Evolutionary conservation across 2,797 vertebrate species (phyloP).

Genomic region (Danio kyathit): DNA sequence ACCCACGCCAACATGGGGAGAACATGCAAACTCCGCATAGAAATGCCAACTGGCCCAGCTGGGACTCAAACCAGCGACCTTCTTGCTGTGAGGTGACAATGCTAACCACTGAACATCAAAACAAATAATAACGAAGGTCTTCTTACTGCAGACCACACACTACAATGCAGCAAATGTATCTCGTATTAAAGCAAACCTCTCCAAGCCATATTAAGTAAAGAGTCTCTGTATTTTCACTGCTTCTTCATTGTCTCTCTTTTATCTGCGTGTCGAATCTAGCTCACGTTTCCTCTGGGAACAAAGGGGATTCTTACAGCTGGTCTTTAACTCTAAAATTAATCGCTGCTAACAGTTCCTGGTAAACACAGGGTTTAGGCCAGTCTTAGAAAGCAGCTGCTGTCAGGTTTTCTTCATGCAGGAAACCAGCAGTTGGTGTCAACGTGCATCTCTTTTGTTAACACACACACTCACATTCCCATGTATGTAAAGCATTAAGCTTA

Average conservation of each 20-base stretch:
- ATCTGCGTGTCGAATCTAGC: constrained; percentile 6
- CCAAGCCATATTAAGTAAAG: background rate
- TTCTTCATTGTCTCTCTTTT: background rate
- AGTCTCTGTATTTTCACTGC: background rate
- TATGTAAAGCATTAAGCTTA: background rate
- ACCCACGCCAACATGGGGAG: too few relatives aligned
- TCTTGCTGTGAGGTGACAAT: too few relatives aligned
- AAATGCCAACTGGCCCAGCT: too few relatives aligned
- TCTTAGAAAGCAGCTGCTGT: background rate
- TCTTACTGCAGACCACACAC: background rate
- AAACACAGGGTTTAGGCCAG: background rate
- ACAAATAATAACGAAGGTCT: background rate
- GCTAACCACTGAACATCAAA: too few relatives aligned
- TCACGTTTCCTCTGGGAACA: constrained; percentile 27
- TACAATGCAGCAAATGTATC: background rate
- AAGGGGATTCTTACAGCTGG: background rate
- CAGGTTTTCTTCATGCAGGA: constrained; percentile 53
- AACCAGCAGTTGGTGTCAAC: background rate
- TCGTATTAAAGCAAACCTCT: background rate
- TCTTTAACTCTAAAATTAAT: background rate
- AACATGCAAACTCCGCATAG: too few relatives aligned
- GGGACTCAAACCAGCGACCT: too few relatives aligned
- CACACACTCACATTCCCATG: constrained; percentile 10
- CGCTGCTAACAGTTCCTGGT: background rate
- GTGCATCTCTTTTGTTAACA: background rate